Conservation (phyloP, 2,113 vertebrate species). For the Megalops atlanticus region DNA sequence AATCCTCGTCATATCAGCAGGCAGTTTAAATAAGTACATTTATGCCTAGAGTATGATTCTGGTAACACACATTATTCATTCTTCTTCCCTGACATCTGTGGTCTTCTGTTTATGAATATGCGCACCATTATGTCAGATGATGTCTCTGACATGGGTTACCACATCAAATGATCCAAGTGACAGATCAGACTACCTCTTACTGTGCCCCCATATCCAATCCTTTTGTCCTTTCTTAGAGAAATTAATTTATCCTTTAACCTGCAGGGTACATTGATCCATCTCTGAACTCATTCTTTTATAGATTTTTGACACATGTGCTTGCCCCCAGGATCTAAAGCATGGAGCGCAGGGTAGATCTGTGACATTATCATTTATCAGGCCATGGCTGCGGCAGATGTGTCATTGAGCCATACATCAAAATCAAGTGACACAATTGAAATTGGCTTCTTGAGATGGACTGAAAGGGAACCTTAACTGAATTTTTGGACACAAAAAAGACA, state of each 20-base stretch:
- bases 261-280: neutral
- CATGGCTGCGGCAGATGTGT: neutral
- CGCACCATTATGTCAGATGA: neutral
- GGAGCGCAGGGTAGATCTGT: neutral
- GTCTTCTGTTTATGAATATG: neutral
- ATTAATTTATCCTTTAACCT: constrained; percentile 17
- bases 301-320: neutral
- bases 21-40: no score
- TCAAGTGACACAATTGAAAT: neutral
- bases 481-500: neutral
- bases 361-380: constrained; percentile 8
- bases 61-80: neutral
- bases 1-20: no score
- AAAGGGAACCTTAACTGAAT: neutral
- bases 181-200: neutral
- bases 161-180: neutral
- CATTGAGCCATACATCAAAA: neutral
- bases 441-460: neutral
- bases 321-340: neutral
- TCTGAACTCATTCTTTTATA: constrained; percentile 6
- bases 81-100: neutral
- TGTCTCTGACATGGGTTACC: neutral
- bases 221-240: constrained; percentile 12
- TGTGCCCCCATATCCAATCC: constrained; percentile 14
- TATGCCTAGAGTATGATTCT: neutral